phyloP scores from a whole-genome alignment of 2,888 invertebrate species.

The Troides oblongomaculatus region DNA sequence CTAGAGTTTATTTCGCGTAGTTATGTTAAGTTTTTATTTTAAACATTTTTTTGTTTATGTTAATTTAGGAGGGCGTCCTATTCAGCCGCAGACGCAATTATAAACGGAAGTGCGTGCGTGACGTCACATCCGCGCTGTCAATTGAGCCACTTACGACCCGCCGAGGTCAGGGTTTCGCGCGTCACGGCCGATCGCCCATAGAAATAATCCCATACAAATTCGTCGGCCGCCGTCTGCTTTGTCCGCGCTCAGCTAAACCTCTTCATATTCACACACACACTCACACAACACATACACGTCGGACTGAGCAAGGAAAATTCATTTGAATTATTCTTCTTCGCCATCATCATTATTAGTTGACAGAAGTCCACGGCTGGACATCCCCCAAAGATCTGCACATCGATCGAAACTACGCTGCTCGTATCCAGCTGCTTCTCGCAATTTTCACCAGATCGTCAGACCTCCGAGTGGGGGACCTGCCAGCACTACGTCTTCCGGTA shows the following conservation, averaged over 20 bases:
- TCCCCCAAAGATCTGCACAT: too few relatives aligned
- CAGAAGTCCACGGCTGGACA: too few relatives aligned
- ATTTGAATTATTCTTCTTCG: background rate
- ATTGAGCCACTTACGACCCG: slow-evolving; percentile 47
- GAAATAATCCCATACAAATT: slow-evolving; percentile 16
- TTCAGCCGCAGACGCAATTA: slow-evolving; percentile 57
- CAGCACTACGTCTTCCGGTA: too few relatives aligned
- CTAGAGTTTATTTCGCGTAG: background rate
- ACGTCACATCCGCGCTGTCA: slow-evolving; percentile 66
- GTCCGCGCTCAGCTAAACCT: background rate
- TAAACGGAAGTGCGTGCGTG: slow-evolving; percentile 61
- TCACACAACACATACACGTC: background rate
- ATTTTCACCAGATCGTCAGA: too few relatives aligned
- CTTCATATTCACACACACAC: background rate
- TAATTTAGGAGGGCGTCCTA: slow-evolving; percentile 25
- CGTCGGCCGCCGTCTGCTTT: background rate
- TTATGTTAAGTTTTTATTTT: background rate
- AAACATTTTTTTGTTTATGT: slow-evolving; percentile 11
- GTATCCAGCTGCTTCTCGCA: too few relatives aligned
- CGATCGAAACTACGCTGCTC: too few relatives aligned
- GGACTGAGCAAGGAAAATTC: background rate
- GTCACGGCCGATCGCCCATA: slow-evolving; percentile 27
- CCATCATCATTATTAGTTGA: background rate
- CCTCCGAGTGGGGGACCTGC: too few relatives aligned
- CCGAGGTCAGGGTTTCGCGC: slow-evolving; percentile 60